phyloP scores from a whole-genome alignment of 2,113 vertebrate species.

The western clawed frog (Xenopus tropicalis) region DNA sequence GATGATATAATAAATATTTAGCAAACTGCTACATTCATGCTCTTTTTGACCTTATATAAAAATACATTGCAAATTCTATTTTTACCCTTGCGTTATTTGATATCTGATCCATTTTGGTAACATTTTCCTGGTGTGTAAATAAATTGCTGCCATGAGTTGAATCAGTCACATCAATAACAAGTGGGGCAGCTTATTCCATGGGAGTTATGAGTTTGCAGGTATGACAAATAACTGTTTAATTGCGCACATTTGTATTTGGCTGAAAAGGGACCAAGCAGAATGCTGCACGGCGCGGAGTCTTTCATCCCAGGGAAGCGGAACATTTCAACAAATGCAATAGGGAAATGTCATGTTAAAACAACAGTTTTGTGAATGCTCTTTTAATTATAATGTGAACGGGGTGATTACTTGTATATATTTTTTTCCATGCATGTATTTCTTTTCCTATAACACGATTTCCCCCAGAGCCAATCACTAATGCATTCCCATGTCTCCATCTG shows the following conservation, averaged over 20 bases:
- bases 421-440: neutral
- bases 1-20: too few relatives aligned
- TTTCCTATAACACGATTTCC: neutral
- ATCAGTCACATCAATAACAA: neutral
- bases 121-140: too few relatives aligned
- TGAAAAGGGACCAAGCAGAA: neutral
- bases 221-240: slow-evolving; percentile 17
- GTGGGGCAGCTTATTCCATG: neutral
- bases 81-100: too few relatives aligned
- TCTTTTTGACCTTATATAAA: too few relatives aligned
- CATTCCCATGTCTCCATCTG: neutral
- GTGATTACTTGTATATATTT: slow-evolving; percentile 3
- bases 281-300: neutral
- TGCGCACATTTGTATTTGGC: neutral
- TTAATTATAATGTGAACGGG: slow-evolving; percentile 12
- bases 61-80: too few relatives aligned
- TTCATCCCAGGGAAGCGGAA: slow-evolving; percentile 7
- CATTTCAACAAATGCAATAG: slow-evolving; percentile 21
- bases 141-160: too few relatives aligned
- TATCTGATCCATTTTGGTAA: too few relatives aligned
- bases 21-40: too few relatives aligned
- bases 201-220: slow-evolving; percentile 7
- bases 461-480: neutral
- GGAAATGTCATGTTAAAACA: slow-evolving; percentile 16
- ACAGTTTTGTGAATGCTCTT: neutral